Evolutionary conservation across 1,140 invertebrate genomes (phyloP).

Genomic region (Teleogryllus occipitalis): DNA sequence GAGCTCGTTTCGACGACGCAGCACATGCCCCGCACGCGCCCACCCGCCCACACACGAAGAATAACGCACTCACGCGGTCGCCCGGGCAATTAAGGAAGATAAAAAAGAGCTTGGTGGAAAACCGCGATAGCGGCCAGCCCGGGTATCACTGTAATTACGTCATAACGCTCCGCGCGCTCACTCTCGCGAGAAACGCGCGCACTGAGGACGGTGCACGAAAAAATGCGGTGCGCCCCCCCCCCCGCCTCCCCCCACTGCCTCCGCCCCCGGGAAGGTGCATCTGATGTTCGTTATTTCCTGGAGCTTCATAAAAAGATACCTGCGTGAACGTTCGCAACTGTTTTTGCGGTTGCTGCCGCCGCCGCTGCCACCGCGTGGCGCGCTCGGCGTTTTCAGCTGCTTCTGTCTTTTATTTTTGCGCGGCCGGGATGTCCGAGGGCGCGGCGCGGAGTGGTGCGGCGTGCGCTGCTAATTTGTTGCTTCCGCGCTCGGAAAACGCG

Average conservation of each 20-base stretch:
- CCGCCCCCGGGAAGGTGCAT: background rate
- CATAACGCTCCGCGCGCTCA: background rate
- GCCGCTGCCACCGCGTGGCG: too few relatives aligned
- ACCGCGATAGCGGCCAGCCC: background rate
- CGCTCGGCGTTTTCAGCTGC: background rate
- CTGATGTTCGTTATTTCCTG: background rate
- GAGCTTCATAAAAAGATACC: background rate
- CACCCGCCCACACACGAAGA: background rate
- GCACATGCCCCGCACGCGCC: background rate
- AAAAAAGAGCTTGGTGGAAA: background rate
- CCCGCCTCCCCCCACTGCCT: too few relatives aligned
- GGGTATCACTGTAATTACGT: background rate
- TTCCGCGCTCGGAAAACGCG: too few relatives aligned
- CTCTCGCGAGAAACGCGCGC: background rate
- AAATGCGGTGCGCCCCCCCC: background rate
- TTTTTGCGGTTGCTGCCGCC: background rate
- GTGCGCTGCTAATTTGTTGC: background rate
- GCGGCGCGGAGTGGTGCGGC: too few relatives aligned
- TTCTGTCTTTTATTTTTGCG: background rate
- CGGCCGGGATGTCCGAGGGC: background rate
- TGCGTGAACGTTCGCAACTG: background rate
- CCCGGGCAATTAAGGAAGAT: background rate
- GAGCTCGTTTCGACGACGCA: background rate
- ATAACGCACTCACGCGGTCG: background rate
- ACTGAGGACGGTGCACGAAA: background rate